Evolutionary conservation across 2,797 vertebrate genomes (phyloP).

Genomic region (Morelia viridis): DNA sequence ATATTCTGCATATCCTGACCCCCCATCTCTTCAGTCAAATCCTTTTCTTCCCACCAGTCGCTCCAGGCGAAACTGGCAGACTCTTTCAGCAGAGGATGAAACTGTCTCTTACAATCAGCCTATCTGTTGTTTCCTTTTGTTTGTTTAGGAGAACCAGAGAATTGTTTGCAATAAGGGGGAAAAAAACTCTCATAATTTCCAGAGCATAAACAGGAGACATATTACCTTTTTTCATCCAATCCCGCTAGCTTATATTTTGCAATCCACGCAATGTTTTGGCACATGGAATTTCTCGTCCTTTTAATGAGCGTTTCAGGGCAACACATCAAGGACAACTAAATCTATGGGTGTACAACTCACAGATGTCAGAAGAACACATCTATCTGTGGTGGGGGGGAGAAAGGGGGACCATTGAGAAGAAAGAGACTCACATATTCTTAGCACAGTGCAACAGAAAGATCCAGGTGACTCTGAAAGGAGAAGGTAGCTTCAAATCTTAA

Average conservation of each 20-base stretch:
- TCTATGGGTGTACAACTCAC: not conserved
- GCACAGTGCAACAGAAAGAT: not conserved
- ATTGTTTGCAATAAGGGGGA: not conserved
- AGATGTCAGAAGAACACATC: not conserved
- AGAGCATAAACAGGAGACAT: not conserved
- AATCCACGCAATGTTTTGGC: not conserved
- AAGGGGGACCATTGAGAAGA: not conserved
- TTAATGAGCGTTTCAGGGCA: not conserved
- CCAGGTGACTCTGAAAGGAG: not conserved
- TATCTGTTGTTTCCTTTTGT: constrained; percentile 22
- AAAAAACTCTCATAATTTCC: constrained; percentile 2
- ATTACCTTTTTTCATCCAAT: not conserved
- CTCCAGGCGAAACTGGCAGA: not conserved
- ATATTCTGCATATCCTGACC: constrained; percentile 29
- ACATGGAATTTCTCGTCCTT: not conserved
- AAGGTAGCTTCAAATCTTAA: not conserved
- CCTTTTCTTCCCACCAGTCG: not conserved
- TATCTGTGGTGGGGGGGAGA: accelerated
- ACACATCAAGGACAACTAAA: constrained; percentile 16
- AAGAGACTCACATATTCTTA: not conserved
- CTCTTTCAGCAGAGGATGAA: constrained; percentile 51
- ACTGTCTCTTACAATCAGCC: constrained; percentile 12
- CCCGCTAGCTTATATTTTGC: constrained; percentile 23
- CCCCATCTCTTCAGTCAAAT: not conserved
- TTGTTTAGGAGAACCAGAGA: constrained; percentile 24